Evolutionary conservation across 2,797 vertebrate genomes (phyloP).

Genomic region (Gymnodraco acuticeps): DNA sequence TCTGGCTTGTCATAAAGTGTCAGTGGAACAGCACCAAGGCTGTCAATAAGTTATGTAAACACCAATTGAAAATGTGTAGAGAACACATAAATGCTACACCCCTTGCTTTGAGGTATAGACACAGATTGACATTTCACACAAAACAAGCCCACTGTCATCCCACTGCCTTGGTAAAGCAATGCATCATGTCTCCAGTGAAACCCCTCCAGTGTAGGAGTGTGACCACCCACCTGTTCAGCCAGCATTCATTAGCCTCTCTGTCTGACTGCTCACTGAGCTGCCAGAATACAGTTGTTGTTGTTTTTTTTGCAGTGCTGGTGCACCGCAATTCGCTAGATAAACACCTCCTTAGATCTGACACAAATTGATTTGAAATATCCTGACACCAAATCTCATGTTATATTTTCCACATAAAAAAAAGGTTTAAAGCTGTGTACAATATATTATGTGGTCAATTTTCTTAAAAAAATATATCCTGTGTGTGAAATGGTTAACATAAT

Average conservation of each 20-base stretch:
- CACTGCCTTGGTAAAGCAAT: slow-evolving; percentile 66
- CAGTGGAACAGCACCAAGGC: slow-evolving; percentile 53
- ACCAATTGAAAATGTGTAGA: slow-evolving; percentile 53
- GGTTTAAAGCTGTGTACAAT: not conserved
- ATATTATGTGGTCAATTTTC: not conserved
- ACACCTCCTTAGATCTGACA: slow-evolving; percentile 35
- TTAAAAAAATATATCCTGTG: not conserved
- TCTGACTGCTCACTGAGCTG: slow-evolving; percentile 78
- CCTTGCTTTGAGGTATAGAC: slow-evolving; percentile 55
- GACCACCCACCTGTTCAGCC: slow-evolving; percentile 85
- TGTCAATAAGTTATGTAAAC: slow-evolving; percentile 75
- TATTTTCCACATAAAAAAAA: not conserved
- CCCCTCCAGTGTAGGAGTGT: slow-evolving; percentile 81
- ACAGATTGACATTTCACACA: slow-evolving; percentile 71
- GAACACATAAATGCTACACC: slow-evolving; percentile 52
- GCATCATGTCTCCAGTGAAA: slow-evolving; percentile 80
- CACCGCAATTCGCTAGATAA: slow-evolving; percentile 33
- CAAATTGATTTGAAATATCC: slow-evolving; percentile 30
- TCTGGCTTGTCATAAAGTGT: slow-evolving; percentile 69
- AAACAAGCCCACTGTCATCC: slow-evolving; percentile 72
- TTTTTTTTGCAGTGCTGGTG: slow-evolving; percentile 56
- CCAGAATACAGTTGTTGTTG: slow-evolving; percentile 51
- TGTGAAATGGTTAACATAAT: not conserved
- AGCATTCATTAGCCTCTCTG: slow-evolving; percentile 80
- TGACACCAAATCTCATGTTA: slow-evolving; percentile 25